Evolutionary conservation across 2,113 vertebrate species (phyloP).

Genomic region (Anoplopoma fimbria): DNA sequence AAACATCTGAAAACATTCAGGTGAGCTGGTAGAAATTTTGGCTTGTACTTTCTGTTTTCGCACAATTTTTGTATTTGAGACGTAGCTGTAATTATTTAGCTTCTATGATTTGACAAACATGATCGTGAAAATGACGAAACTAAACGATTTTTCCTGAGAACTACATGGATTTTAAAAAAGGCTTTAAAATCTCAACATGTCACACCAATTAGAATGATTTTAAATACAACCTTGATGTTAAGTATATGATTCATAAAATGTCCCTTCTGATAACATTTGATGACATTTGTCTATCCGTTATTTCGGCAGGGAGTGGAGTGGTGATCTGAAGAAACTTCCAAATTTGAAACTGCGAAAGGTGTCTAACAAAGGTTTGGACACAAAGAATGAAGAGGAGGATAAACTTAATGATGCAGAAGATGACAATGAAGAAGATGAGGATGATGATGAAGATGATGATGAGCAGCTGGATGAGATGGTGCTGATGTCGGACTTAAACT

Average conservation of each 20-base stretch:
- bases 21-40: constrained; percentile 69
- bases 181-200: background rate
- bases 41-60: background rate
- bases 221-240: background rate
- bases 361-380: constrained; percentile 81
- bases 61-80: too few relatives aligned
- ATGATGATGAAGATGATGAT: constrained; percentile 36
- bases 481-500: constrained; percentile 53
- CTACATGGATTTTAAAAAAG: background rate
- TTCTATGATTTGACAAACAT: background rate
- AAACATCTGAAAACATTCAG: constrained; percentile 92
- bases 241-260: background rate
- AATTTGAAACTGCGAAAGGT: constrained; percentile 94
- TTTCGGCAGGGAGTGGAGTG: constrained; percentile 90
- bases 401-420: constrained; percentile 28
- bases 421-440: background rate
- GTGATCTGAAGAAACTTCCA: constrained; percentile 93
- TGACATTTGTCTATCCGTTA: background rate
- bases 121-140: background rate
- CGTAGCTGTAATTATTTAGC: background rate
- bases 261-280: background rate
- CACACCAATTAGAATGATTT: background rate
- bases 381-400: constrained; percentile 60
- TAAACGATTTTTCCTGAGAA: background rate
- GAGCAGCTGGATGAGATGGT: constrained; percentile 37